Base-by-base conservation (phyloP, 2,113 vertebrate species). In the Lampris megalopsis region DNA sequence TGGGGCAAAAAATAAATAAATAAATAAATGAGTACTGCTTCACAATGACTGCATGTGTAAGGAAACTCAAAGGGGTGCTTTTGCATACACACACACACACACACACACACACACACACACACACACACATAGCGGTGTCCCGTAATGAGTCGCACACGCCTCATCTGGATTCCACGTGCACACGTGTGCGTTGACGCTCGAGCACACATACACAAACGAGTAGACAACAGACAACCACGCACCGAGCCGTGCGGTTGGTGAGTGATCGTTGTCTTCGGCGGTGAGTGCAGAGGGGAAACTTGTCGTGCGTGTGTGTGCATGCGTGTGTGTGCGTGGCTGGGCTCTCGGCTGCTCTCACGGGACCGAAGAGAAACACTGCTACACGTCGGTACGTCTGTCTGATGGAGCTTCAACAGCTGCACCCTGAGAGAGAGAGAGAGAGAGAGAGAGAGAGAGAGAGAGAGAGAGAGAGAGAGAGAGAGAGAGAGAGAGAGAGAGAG, bases 371-470 rank as follows among this genome's bases (percentile, higher is more conserved):
- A 38, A 24, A 45, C 9, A 40, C 50, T 6, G 2, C 67, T 71
- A 56, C 70, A 69, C n/a, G 8, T 50, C 68, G 70, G 70, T 72
- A 76, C 52, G 61, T 86, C 41, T 57, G 73, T 80, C 7, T 66
- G 72, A 52, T 71, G 50, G 62, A 40, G 37, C 35, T 50, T 57
- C 38, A 67, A 68, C 54, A 76, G 24, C 41, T 60, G 79, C 74
- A 75, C 70, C 67, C 75, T 80, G 79, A 82, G 68, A 42, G 54
- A 61, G 68, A 50, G 80, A 83, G 81, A 85, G 75, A 62, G 35
- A 75, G 63, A 0, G 9, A 11, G 48, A 52, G 48, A 40, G 52
- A 54, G 36, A 75, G 73, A 5, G 48, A 49, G 48, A 7, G 48
- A 10, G 48, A 54, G 48, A 49, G 2, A 5, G 48, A 49, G 48